These are phyloP conservation scores for Siderastrea siderea DNA, from an alignment of 92 coral and sea anemone species.

Conservation along the genomic window DNA sequence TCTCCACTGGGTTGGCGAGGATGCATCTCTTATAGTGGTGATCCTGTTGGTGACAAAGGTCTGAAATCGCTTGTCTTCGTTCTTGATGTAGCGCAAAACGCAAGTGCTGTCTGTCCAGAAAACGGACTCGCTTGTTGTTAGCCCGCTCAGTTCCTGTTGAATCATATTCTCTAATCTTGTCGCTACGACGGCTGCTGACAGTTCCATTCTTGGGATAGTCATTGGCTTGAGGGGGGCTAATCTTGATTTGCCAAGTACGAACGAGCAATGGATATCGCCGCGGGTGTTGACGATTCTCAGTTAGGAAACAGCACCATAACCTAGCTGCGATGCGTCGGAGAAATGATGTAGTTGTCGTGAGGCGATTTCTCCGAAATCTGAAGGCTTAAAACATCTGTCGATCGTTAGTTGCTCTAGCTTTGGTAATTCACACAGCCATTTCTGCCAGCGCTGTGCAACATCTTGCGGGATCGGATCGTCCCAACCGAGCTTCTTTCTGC, in stretches of 20 bases:
- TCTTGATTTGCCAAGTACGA: constrained; percentile 43
- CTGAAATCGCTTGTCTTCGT: constrained; percentile 37
- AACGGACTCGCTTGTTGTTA: constrained; percentile 11
- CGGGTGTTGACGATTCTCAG: constrained; percentile 42
- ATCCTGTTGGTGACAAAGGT: constrained; percentile 32
- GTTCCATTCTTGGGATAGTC: constrained; percentile 53
- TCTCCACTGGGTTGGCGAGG: constrained; percentile 38
- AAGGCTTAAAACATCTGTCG: too few relatives aligned
- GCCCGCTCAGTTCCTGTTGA: constrained; percentile 15
- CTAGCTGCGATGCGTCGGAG: constrained; percentile 45
- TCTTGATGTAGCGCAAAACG: constrained; percentile 21
- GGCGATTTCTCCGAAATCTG: too few relatives aligned
- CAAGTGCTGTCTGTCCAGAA: constrained; percentile 52
- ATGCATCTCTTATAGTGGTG: constrained; percentile 8
- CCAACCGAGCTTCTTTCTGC: too few relatives aligned
- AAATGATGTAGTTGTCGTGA: too few relatives aligned
- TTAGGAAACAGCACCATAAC: constrained; percentile 52
- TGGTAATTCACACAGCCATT: too few relatives aligned
- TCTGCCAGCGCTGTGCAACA: too few relatives aligned
- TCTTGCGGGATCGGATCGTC: too few relatives aligned
- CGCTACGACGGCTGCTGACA: constrained; percentile 45
- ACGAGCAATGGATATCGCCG: constrained; percentile 46
- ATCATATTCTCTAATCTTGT: constrained; percentile 33
- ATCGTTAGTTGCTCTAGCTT: too few relatives aligned
- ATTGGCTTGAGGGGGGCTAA: too few relatives aligned